Percentiles rank a stretch among this genome's conserved stretches.
Conservation (phyloP, 2,888 invertebrate genomes). For the Eulithis testata region DNA sequence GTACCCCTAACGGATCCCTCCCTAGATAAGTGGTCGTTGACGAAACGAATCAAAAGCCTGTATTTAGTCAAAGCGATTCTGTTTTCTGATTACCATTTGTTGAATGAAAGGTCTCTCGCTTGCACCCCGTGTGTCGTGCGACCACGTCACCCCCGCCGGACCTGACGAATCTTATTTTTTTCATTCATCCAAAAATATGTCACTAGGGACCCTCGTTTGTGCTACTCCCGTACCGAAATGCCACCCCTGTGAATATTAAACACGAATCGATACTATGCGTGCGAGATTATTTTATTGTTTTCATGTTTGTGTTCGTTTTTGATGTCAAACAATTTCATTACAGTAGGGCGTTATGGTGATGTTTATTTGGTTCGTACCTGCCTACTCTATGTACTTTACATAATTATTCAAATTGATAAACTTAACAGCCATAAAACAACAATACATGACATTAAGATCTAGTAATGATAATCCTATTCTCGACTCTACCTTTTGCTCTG, state of each 20-base stretch:
- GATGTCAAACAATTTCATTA: constrained; percentile 28
- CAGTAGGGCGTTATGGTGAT: constrained; percentile 11
- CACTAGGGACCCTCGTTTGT: constrained; percentile 60
- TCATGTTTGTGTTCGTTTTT: constrained; percentile 31
- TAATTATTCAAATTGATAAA: constrained; percentile 18
- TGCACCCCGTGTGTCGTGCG: constrained; percentile 18
- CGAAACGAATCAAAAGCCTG: constrained; percentile 10
- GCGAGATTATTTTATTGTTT: constrained; percentile 37
- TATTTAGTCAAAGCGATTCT: constrained; percentile 8
- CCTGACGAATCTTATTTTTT: constrained; percentile 52
- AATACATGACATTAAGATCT: constrained; percentile 22
- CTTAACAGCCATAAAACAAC: constrained; percentile 21
- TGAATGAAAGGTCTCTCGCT: constrained; percentile 15
- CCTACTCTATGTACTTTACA: background rate
- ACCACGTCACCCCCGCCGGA: constrained; percentile 47
- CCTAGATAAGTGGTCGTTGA: constrained; percentile 19
- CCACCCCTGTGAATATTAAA: constrained; percentile 46
- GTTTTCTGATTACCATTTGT: constrained; percentile 18
- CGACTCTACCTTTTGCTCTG: constrained; percentile 6
- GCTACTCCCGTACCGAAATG: constrained; percentile 50
- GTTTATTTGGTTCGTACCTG: constrained; percentile 3
- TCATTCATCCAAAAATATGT: constrained; percentile 66
- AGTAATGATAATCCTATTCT: constrained; percentile 18
- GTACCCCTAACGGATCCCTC: constrained; percentile 31
- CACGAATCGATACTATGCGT: constrained; percentile 41